phyloP scores from a whole-genome alignment of 2,888 invertebrate species.

The Platycnemis pennipes region DNA sequence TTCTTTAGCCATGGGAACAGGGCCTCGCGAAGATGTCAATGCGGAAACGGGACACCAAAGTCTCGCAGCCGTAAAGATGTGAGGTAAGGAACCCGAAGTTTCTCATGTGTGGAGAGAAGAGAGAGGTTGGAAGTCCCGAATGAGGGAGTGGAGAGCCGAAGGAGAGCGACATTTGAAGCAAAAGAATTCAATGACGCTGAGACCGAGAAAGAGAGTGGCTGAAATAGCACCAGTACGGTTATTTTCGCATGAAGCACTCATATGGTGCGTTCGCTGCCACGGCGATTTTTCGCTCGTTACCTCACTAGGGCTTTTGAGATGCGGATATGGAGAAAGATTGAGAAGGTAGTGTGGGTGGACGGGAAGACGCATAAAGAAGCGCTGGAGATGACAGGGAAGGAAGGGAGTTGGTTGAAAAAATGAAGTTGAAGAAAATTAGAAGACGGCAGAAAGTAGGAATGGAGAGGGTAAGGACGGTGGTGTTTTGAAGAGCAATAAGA shows the following conservation, averaged over 20 bases:
- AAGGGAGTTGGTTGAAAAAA: too few relatives aligned
- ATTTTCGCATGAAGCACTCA: not conserved
- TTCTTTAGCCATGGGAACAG: constrained; percentile 28
- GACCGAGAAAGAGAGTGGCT: not conserved
- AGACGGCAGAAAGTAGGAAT: too few relatives aligned
- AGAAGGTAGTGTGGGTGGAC: too few relatives aligned
- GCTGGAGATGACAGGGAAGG: too few relatives aligned
- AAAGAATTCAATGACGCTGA: not conserved
- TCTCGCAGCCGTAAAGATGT: not conserved
- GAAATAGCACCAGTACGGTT: not conserved
- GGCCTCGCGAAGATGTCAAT: constrained; percentile 47
- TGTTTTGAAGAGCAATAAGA: too few relatives aligned
- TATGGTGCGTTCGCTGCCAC: not conserved
- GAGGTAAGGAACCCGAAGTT: not conserved
- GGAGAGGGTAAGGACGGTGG: too few relatives aligned
- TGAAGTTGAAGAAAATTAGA: too few relatives aligned
- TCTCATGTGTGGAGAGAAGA: constrained; percentile 12
- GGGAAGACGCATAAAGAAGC: too few relatives aligned
- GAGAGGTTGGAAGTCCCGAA: not conserved
- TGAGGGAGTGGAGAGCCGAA: not conserved
- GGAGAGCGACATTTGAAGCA: not conserved
- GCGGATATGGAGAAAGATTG: too few relatives aligned
- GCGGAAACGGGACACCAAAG: constrained; percentile 45
- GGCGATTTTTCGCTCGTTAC: not conserved
- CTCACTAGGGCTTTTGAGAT: too few relatives aligned